phyloP scores from a whole-genome alignment of 2,113 vertebrate genomes.

The Triplophysa tibetana region DNA sequence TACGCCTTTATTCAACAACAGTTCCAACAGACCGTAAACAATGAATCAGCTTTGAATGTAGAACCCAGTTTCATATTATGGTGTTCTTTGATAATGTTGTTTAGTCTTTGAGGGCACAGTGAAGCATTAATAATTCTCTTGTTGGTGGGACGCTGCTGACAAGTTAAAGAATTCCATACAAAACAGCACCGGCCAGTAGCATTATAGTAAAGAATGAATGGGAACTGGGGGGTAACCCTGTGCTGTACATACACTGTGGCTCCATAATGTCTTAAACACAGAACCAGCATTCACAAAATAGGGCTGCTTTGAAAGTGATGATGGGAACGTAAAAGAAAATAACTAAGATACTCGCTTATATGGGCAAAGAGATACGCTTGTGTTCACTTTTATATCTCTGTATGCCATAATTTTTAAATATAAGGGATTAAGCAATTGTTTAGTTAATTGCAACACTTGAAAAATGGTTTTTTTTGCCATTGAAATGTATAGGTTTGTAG shows the following conservation, averaged over 20 bases:
- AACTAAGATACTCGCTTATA: background rate
- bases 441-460: no score
- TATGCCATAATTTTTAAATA: no score
- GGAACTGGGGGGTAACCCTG: constrained; percentile 1
- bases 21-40: background rate
- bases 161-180: constrained; percentile 31
- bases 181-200: constrained; percentile 2
- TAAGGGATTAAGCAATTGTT: no score
- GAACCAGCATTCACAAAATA: background rate
- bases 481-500: background rate
- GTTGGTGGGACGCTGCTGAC: constrained; percentile 3
- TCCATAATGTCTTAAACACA: background rate
- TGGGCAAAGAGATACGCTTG: background rate
- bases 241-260: background rate
- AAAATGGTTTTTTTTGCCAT: background rate
- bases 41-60: constrained; percentile 8
- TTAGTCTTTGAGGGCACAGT: constrained; percentile 29
- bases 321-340: background rate
- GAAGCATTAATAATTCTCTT: constrained; percentile 40
- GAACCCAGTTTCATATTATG: constrained; percentile 28
- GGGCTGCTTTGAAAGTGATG: background rate
- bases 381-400: no score
- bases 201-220: constrained; percentile 23
- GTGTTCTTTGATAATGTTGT: background rate
- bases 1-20: background rate